Evolutionary conservation across 2,797 vertebrate genomes (phyloP).

Genomic region (Lacerta viridis): DNA sequence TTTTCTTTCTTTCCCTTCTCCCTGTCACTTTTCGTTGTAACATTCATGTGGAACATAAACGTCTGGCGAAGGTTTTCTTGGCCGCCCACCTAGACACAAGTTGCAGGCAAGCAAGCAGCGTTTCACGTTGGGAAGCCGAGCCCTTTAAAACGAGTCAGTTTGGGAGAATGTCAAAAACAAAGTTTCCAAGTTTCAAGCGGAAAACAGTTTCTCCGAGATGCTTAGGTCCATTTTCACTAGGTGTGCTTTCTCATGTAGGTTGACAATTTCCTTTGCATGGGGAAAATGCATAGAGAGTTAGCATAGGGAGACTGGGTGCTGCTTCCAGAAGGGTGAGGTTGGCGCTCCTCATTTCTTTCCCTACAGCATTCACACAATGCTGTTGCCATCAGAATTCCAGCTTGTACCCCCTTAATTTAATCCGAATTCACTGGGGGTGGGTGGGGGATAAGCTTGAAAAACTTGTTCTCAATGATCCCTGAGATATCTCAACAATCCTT

Average conservation of each 20-base stretch:
- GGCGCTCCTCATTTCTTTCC: too few relatives aligned
- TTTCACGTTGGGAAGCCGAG: not conserved
- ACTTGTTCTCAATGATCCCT: too few relatives aligned
- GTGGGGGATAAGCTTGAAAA: too few relatives aligned
- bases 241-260: not conserved
- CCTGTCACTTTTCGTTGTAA: not conserved
- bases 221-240: not conserved
- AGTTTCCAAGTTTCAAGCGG: not conserved
- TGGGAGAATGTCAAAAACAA: not conserved
- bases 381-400: too few relatives aligned
- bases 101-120: not conserved
- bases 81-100: not conserved
- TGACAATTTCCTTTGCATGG: not conserved
- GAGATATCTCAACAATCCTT: too few relatives aligned
- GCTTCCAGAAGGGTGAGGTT: too few relatives aligned
- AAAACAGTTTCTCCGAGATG: not conserved
- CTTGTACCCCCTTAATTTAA: too few relatives aligned
- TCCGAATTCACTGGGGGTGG: too few relatives aligned
- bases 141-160: not conserved
- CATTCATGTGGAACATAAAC: not conserved
- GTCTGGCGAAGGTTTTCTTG: not conserved
- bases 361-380: too few relatives aligned
- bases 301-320: too few relatives aligned
- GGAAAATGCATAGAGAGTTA: not conserved
- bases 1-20: not conserved